A percentile compares a stretch with the other conserved stretches of the same genome.
Evolutionary conservation across 2,797 vertebrate genomes (phyloP).

Genomic region (Alouatta caraya): DNA sequence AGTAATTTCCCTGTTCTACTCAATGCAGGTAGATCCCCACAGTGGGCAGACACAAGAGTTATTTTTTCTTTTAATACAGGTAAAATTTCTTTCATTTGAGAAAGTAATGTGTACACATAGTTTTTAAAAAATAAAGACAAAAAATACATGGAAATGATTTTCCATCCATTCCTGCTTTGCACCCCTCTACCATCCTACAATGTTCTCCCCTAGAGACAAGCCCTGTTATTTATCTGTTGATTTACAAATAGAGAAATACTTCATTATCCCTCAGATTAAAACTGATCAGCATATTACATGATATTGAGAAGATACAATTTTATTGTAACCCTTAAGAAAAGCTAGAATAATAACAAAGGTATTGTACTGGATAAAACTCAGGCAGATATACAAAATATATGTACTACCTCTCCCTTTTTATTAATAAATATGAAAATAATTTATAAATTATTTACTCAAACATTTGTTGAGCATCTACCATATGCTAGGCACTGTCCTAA

Average conservation of each 20-base stretch:
- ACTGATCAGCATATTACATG: neutral
- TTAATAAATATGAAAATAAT: neutral
- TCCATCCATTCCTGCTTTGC: neutral
- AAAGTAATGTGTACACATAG: neutral
- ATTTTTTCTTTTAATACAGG: neutral
- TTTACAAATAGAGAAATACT: neutral
- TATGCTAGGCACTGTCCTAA: neutral
- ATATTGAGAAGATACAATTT: neutral
- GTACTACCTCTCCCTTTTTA: neutral
- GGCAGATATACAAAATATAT: neutral
- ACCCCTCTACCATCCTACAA: neutral
- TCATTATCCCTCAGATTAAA: neutral
- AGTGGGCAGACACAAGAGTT: neutral
- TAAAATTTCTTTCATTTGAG: neutral
- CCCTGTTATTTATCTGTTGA: neutral
- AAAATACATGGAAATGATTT: neutral
- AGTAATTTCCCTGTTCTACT: neutral
- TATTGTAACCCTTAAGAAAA: neutral
- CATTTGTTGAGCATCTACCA: neutral
- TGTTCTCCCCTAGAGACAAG: neutral
- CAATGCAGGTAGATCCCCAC: neutral
- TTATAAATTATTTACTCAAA: neutral
- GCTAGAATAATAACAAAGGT: neutral
- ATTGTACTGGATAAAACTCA: neutral
- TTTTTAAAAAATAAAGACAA: neutral